A percentile compares a stretch with the other conserved stretches of the same genome.
These are phyloP conservation scores for Cacoxenus indagator DNA, from an alignment of 2,888 invertebrate species.

Conservation along the genomic window DNA sequence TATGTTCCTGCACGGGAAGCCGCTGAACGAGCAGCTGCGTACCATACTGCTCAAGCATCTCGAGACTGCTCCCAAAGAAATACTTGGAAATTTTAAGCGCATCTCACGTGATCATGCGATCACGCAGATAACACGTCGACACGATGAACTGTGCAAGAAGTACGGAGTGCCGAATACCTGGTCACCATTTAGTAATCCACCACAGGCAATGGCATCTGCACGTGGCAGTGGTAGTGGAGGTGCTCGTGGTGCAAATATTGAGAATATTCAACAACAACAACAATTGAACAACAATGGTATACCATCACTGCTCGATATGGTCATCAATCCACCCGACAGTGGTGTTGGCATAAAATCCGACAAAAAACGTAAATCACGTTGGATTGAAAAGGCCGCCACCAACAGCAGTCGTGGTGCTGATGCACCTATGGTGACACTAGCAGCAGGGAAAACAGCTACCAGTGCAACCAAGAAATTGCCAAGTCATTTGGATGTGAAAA, in stretches of 20 bases:
- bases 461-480: constrained; percentile 46
- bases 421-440: constrained; percentile 26
- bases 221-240: constrained; percentile 40
- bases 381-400: constrained; percentile 55
- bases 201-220: constrained; percentile 33
- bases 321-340: constrained; percentile 60
- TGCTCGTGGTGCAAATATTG: constrained; percentile 19
- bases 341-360: constrained; percentile 41
- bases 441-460: constrained; percentile 18
- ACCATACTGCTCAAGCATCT: constrained; percentile 80
- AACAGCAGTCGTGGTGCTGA: not conserved
- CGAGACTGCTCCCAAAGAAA: constrained; percentile 92
- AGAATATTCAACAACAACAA: too few relatives aligned
- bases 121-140: constrained; percentile 72
- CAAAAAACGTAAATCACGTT: constrained; percentile 69
- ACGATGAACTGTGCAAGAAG: constrained; percentile 71
- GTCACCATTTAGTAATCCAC: constrained; percentile 36
- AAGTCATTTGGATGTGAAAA: constrained; percentile 74
- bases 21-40: constrained; percentile 84
- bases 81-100: constrained; percentile 89
- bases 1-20: constrained; percentile 92
- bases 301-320: constrained; percentile 69
- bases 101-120: constrained; percentile 83
- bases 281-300: constrained; percentile 35
- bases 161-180: constrained; percentile 67